Base-by-base conservation (phyloP, 2,888 invertebrate species). In the Choreutis nemorana region DNA sequence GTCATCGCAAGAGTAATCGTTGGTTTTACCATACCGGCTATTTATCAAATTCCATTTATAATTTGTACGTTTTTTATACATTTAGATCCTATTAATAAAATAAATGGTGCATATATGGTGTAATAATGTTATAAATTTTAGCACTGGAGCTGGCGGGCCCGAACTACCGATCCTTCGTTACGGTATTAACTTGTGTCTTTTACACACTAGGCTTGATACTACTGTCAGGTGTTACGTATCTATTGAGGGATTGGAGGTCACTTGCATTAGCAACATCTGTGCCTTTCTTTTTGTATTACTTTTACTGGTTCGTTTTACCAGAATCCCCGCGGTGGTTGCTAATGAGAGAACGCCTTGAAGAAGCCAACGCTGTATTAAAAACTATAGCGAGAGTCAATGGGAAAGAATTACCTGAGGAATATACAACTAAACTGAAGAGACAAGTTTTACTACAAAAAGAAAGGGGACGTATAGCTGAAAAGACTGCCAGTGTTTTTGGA, bases 21-120 rank as follows among this genome's bases (percentile, higher is more conserved):
- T n/a, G 96, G 96, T 2, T 68, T 94, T 4, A 93, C 94, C 0
- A 91, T 95, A 48, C 94, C 95, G 3, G 94, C 94, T 1, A 87
- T 95, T 22, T 94, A 95, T 64, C 94, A 94, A 72, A 94, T 95
- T 63, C 95, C 96, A 1, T 94, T 94, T 58, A 94, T 95, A 34
- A 94, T 96, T 51, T 91, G 95, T 95, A 73, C 84, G 87, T 82
- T 51, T 35, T 23, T 11, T 11, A 18, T 23, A 8, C 11, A 9
- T 8, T 12, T 11, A 4, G 7, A 11, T n/a, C 7, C 5, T 6
- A 13, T 5, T 12, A 25, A 25, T 6, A n/a, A 23, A 23, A 23
- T 25, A 6, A 18, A 18, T 4, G 5, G n/a, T 21, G 22, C 4
- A 21, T 7, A 21, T 10, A 21, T 5, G 5, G 10, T 10, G n/a